Conservation (phyloP, 2,888 invertebrate genomes). For the Brachyptera risi region DNA sequence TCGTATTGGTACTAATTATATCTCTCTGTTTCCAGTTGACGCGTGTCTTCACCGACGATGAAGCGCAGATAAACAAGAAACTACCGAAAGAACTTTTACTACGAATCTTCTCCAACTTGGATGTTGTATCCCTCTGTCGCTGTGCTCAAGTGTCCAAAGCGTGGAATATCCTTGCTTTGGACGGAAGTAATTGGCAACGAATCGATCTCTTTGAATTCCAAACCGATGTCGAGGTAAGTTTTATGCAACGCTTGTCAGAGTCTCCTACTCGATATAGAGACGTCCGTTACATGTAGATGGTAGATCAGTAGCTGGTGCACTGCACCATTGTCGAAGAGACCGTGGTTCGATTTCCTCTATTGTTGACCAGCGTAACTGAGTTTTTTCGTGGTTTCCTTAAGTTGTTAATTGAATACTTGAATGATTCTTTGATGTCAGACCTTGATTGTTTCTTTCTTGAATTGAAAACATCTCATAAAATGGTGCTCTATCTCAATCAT, state of each 20-base stretch:
- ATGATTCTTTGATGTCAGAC: too few species aligned
- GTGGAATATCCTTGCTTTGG: conserved; percentile 97
- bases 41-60: conserved; percentile 73
- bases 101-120: conserved; percentile 91
- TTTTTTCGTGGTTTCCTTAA: too few species aligned
- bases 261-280: too few species aligned
- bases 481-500: too few species aligned
- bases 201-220: conserved; percentile 99
- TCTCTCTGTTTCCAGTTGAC: conserved; percentile 58
- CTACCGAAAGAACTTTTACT: conserved; percentile 94
- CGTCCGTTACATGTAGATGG: too few species aligned
- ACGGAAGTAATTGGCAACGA: conserved; percentile 99
- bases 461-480: too few species aligned
- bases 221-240: conserved; percentile 90
- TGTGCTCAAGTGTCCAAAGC: conserved; percentile 89
- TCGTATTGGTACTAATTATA: not conserved
- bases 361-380: too few species aligned
- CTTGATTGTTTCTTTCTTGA: too few species aligned
- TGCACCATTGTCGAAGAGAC: too few species aligned
- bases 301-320: too few species aligned
- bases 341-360: too few species aligned
- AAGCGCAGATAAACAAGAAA: conserved; percentile 86
- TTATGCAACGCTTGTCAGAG: not conserved
- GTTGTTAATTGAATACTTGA: too few species aligned
- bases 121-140: conserved; percentile 91